These are phyloP conservation scores for Melanostoma mellinum DNA, from an alignment of 2,888 invertebrate species.

Conservation along the genomic window DNA sequence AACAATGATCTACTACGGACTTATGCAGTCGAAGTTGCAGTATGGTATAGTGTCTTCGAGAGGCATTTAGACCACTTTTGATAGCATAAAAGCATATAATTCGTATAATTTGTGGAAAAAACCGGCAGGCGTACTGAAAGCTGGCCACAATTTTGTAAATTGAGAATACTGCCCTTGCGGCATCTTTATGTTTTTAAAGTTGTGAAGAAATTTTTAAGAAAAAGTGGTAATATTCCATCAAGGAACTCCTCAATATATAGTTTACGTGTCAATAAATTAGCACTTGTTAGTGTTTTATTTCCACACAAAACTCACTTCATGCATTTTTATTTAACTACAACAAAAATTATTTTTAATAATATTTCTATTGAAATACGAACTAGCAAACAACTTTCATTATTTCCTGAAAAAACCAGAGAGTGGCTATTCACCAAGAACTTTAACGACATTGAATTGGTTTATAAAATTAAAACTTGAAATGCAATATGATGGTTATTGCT, in stretches of 20 bases:
- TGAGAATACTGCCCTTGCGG: slow-evolving; percentile 1
- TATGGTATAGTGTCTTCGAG: slow-evolving; percentile 12
- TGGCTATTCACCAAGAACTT: background rate
- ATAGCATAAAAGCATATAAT: slow-evolving; percentile 11
- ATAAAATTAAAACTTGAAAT: too few relatives aligned
- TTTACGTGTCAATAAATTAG: background rate
- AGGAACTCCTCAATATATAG: background rate
- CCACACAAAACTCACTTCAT: too few relatives aligned
- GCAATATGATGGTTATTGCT: too few relatives aligned
- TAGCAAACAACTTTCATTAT: background rate
- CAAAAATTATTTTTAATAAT: background rate
- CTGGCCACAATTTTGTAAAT: slow-evolving; percentile 2
- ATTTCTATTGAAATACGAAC: background rate
- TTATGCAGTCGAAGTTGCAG: slow-evolving; percentile 39
- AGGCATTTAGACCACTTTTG: slow-evolving; percentile 3
- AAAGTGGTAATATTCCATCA: background rate
- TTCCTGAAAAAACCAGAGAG: background rate
- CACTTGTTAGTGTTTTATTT: background rate
- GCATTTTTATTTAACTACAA: too few relatives aligned
- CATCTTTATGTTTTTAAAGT: background rate
- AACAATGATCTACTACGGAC: background rate
- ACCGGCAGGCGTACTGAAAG: slow-evolving; percentile 11
- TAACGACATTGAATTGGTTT: too few relatives aligned
- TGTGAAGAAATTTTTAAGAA: background rate
- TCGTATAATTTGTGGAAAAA: background rate